These are phyloP conservation scores for Lagria hirta DNA, from an alignment of 2,888 invertebrate genomes.

Conservation along the genomic window DNA sequence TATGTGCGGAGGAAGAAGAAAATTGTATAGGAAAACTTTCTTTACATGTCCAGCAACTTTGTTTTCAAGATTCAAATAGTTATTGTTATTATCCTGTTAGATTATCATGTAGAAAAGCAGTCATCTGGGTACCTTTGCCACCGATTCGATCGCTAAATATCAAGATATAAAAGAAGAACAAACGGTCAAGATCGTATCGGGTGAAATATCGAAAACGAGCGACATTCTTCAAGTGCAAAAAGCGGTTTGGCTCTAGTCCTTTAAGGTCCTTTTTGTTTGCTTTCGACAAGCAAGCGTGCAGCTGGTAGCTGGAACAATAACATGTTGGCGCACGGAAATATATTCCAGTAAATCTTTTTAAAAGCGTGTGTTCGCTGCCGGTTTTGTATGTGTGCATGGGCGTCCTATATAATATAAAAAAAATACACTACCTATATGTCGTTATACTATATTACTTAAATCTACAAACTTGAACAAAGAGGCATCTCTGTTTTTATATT, in stretches of 20 bases:
- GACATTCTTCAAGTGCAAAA: slow-evolving; percentile 40
- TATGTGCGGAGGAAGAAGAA: too few species aligned
- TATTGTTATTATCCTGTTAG: slow-evolving; percentile 11
- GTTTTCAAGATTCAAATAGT: too few species aligned
- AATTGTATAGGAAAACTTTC: too few species aligned
- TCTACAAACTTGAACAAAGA: too few species aligned
- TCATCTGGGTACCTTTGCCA: too few species aligned
- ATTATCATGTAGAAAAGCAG: slow-evolving; percentile 19
- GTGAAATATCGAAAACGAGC: slow-evolving; percentile 25
- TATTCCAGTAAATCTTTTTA: slow-evolving; percentile 39
- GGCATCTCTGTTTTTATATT: too few species aligned
- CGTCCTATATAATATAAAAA: too few species aligned
- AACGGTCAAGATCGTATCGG: slow-evolving; percentile 20
- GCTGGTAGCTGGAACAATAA: slow-evolving; percentile 43
- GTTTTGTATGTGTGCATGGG: slow-evolving; percentile 16
- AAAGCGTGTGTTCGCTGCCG: slow-evolving; percentile 25
- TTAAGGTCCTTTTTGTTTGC: slow-evolving; percentile 32
- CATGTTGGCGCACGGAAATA: slow-evolving; percentile 36
- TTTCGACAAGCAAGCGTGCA: slow-evolving; percentile 35
- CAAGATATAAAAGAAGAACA: slow-evolving; percentile 23
- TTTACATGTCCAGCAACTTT: too few species aligned
- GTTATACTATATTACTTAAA: too few species aligned
- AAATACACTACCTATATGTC: slow-evolving; percentile 14
- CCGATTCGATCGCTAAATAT: slow-evolving; percentile 26
- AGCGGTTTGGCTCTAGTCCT: slow-evolving; percentile 35